A percentile compares a stretch with the other conserved stretches of the same genome.
These are phyloP conservation scores for Trialeurodes vaporariorum DNA, from an alignment of 1,140 invertebrate species.

Conservation along the genomic window DNA sequence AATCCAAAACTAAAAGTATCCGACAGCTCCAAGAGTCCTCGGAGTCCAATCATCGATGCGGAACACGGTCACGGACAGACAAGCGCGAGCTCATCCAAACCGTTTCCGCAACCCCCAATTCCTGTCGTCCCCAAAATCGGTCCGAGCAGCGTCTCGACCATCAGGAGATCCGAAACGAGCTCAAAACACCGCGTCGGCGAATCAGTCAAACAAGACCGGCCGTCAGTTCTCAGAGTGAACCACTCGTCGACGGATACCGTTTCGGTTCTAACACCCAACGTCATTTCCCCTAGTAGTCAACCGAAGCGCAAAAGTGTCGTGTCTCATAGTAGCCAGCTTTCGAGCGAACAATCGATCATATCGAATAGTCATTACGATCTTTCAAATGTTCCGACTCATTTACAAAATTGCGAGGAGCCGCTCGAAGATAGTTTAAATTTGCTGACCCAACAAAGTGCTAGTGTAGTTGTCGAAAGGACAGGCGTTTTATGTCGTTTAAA, in stretches of 20 bases:
- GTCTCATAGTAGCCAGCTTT: background rate
- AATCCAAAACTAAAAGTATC: background rate
- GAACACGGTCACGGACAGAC: background rate
- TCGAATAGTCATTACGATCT: background rate
- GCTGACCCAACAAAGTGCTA: background rate
- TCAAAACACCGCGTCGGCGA: background rate
- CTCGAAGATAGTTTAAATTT: background rate
- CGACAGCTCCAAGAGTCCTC: background rate
- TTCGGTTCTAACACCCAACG: background rate
- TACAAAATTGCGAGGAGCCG: background rate
- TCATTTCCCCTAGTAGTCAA: background rate
- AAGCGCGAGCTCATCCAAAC: background rate
- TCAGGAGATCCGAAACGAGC: too few relatives aligned
- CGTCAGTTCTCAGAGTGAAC: background rate
- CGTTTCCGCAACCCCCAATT: background rate
- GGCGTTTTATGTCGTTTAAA: too few relatives aligned
- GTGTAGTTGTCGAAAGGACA: background rate
- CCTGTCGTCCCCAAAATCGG: too few relatives aligned
- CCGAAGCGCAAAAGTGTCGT: background rate
- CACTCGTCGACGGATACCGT: background rate
- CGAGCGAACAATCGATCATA: background rate
- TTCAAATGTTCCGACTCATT: background rate
- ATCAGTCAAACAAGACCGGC: background rate
- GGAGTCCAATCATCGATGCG: too few relatives aligned
- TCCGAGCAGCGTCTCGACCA: too few relatives aligned